These are phyloP conservation scores for Stictonetta naevosa DNA, from an alignment of 2,113 vertebrate genomes.

Conservation along the genomic window DNA sequence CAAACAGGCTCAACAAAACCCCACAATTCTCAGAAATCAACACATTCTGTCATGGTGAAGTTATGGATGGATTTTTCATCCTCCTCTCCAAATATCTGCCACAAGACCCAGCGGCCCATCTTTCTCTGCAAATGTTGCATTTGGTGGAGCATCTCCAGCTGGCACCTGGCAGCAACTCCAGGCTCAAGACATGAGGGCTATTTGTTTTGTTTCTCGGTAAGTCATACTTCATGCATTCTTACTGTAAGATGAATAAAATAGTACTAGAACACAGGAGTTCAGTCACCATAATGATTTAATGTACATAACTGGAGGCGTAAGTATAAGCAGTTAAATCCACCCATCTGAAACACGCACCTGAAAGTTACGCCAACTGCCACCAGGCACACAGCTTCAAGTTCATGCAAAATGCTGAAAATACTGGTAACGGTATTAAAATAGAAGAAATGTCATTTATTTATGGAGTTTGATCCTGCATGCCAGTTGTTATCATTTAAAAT, in stretches of 20 bases:
- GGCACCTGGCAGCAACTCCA: not conserved
- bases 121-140: not conserved
- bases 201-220: not conserved
- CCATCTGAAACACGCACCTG: not conserved
- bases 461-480: not conserved
- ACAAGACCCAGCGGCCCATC: not conserved
- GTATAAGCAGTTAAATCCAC: not conserved
- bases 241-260: not conserved
- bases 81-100: not conserved
- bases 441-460: not conserved
- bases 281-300: accelerated
- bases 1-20: not conserved
- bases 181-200: not conserved
- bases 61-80: accelerated
- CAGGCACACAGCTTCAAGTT: not conserved
- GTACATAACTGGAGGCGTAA: not conserved
- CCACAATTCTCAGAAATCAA: not conserved
- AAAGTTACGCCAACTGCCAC: not conserved
- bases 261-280: not conserved
- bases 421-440: not conserved
- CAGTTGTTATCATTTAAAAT: not conserved
- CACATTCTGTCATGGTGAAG: not conserved
- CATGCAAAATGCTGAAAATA: not conserved
- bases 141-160: not conserved
- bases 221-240: not conserved